Evolutionary conservation across 2,113 vertebrate species (phyloP).

Genomic region (Mola mola): DNA sequence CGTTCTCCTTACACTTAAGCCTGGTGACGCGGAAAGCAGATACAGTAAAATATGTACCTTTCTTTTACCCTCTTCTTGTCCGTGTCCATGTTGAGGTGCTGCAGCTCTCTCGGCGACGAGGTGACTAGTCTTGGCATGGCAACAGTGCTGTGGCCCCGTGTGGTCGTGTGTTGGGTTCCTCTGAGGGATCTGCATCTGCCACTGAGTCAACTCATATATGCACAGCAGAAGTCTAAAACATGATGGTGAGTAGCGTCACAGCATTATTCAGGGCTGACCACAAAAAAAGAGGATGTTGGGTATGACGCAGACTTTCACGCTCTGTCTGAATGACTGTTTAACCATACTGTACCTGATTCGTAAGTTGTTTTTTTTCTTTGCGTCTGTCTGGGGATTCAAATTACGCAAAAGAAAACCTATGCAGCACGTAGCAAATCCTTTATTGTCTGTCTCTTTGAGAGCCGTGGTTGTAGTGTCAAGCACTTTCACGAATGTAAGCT

Average conservation of each 20-base stretch:
- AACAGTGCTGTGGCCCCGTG: constrained; percentile 42
- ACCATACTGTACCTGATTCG: constrained; percentile 30
- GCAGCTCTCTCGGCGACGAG: constrained; percentile 70
- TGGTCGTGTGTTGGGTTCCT: not conserved
- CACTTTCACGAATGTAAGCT: too few species aligned
- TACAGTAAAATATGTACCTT: constrained; percentile 62
- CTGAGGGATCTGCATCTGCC: constrained; percentile 28
- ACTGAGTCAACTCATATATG: constrained; percentile 70
- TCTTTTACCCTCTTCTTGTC: constrained; percentile 68
- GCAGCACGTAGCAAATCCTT: too few species aligned
- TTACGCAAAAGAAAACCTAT: constrained; percentile 67
- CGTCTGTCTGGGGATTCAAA: constrained; percentile 76
- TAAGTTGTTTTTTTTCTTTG: constrained; percentile 43
- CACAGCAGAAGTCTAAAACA: constrained; percentile 7
- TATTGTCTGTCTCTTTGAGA: too few species aligned
- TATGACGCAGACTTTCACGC: constrained; percentile 63
- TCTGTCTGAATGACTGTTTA: not conserved
- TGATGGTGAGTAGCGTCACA: constrained; percentile 56
- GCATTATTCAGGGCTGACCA: constrained; percentile 54
- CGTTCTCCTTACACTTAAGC: not conserved
- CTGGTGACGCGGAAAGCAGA: rapidly evolving
- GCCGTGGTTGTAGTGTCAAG: too few species aligned
- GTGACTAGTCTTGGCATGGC: constrained; percentile 80
- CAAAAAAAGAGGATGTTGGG: constrained; percentile 79
- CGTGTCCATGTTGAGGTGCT: constrained; percentile 74